Conservation (phyloP, 2,113 vertebrate genomes). For the Ardeotis arabs region DNA sequence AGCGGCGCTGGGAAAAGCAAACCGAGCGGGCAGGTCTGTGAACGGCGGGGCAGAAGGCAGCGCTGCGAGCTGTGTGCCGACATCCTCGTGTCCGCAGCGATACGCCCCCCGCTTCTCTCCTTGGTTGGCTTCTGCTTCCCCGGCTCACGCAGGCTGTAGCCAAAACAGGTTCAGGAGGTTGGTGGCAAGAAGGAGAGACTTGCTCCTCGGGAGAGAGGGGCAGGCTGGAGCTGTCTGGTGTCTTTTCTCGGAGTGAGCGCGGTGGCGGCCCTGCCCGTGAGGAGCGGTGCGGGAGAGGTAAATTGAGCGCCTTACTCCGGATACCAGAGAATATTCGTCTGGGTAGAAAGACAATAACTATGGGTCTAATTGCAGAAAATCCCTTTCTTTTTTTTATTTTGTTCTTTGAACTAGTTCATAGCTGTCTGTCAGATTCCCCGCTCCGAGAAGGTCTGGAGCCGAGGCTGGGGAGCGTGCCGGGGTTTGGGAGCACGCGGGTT, state of each 20-base stretch:
- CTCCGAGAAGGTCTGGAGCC: background rate
- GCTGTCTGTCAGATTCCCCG: background rate
- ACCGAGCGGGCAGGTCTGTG: background rate
- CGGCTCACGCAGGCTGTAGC: background rate
- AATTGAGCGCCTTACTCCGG: background rate
- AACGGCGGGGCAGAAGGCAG: background rate
- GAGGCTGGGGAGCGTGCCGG: background rate
- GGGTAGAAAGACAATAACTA: background rate
- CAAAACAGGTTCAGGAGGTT: background rate
- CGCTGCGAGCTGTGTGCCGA: background rate
- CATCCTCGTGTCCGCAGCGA: accelerated
- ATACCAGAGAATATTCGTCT: background rate
- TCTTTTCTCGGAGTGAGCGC: background rate
- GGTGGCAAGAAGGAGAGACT: background rate
- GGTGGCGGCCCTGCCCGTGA: background rate
- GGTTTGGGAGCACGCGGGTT: background rate
- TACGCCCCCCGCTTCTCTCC: too few relatives aligned
- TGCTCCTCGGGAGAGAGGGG: too few relatives aligned
- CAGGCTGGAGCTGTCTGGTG: background rate
- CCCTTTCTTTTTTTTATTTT: background rate
- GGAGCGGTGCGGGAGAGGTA: background rate
- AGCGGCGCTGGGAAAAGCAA: background rate
- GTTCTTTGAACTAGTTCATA: background rate
- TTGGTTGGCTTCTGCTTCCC: background rate
- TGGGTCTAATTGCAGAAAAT: background rate